Base-by-base conservation (phyloP, 2,113 vertebrate species). In the Xiphorhynchus elegans region DNA sequence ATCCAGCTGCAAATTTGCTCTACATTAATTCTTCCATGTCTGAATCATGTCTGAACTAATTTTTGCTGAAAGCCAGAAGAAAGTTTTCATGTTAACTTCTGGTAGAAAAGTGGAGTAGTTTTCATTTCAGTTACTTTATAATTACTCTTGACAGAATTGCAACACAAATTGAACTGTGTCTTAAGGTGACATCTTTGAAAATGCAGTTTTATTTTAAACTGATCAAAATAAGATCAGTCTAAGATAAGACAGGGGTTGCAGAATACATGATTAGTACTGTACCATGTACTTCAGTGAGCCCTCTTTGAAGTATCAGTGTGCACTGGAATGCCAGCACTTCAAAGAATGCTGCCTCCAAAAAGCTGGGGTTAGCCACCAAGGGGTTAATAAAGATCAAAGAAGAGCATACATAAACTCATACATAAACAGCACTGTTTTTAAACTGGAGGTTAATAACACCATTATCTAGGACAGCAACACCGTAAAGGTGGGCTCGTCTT, bases 301-400 rank as follows among this genome's bases (percentile, higher is more conserved):
- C 40, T 78, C 93, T 97, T 94, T 95, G 93, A 96, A 93, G 84
- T 84, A 72, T 64, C 84, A 44, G 29, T 1, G 13, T 82, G 77
- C 52, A 0, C 60, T 87, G 93, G 89, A 92, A 97, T 94, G 76
- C 89, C 73, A 92, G 76, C 53, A 89, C 91, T 96, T 96, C 93
- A 96, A 95, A 96, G 96, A 81, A 82, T 77, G 89, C 87, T 87
- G 69, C 53, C 53, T 89, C 77, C 62, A 60, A 81, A 91, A 78
- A 67, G 26, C 69, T 3, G 6, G 25, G 80, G 10, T 70, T 87
- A 81, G 91, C 66, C 79, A 94, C 84, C 73, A 89, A 95, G 56
- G 91, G 83, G 96, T 96, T 97, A 96, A 95, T 87, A 89, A 91
- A 95, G 89, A 97, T 95, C 91, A 95, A 95, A 96, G 96, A 82